Conservation (phyloP, 30 jellyfish, hydroid and myxozoan species). For the Chironex yamaguchii region DNA sequence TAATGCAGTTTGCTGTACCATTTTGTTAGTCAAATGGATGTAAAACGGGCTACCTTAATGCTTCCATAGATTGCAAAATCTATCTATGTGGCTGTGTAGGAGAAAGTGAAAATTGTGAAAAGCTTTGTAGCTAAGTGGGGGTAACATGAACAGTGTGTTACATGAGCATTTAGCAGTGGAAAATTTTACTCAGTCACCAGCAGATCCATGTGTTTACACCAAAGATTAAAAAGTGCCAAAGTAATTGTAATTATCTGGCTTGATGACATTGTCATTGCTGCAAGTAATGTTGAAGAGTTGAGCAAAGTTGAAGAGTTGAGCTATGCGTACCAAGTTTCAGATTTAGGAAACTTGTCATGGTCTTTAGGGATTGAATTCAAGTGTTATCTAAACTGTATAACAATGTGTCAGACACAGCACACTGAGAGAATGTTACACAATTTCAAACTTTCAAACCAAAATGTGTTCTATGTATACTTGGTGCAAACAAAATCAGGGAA, state of each 20-base stretch:
- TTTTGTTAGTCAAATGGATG: conserved; percentile 42
- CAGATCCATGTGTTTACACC: conserved; percentile 51
- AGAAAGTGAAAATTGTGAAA: too few species aligned
- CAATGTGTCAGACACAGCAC: conserved; percentile 3
- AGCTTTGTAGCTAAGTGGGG: conserved; percentile 56
- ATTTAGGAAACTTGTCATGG: too few species aligned
- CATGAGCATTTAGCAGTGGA: conserved; percentile 6
- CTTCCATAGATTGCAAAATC: conserved; percentile 8
- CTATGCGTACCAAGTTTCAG: conserved; percentile 26
- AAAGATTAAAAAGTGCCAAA: not conserved
- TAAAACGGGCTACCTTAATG: conserved; percentile 23
- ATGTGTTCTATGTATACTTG: conserved; percentile 49
- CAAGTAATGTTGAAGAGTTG: not conserved
- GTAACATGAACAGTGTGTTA: conserved; percentile 31
- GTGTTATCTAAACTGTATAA: not conserved
- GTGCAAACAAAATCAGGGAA: too few species aligned
- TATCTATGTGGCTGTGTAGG: too few species aligned
- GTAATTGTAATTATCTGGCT: conserved; percentile 48
- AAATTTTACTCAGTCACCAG: conserved; percentile 36
- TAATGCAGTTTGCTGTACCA: too few species aligned
- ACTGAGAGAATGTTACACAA: not conserved
- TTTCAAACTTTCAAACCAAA: conserved; percentile 65
- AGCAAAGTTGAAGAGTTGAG: not conserved
- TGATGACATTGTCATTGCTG: conserved; percentile 67
- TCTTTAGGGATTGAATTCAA: conserved; percentile 17